Evolutionary conservation across 1,140 invertebrate genomes (phyloP), one percentile per base, ranked within the genome.

Genomic region (Melipona quadrifasciata): DNA sequence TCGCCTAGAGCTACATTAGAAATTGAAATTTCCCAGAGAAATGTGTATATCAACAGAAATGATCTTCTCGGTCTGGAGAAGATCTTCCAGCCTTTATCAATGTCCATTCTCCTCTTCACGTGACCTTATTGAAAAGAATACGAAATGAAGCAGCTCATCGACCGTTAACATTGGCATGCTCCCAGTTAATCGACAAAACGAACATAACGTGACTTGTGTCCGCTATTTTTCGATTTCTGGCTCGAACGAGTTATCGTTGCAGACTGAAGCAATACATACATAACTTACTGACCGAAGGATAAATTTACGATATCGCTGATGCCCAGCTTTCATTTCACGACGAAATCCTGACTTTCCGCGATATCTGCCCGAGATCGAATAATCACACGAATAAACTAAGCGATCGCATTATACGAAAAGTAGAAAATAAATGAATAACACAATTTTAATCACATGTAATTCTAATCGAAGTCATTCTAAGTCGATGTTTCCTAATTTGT

Each of bases 121-220:
- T 31, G 47, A 31, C 74, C 31, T 31, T 78, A 76, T 77, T 61
- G 76, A 55, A 57, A 89, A 86, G 82, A 87, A 85, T 86, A 75
- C 72, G 64, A 75, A 83, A 87, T 79, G 68, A 80, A 81, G 81
- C 73, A 78, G 70, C 75, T 74, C 67, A 84, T 85, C 84, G 86
- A 80, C 75, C 81, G 86, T 90, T 91, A 89, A 87, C 90, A 90
- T 89, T 91, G 89, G 90, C 90, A 89, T 89, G 89, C 82, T 85
- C 67, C 86, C 89, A 89, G 85, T 86, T 89, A 70, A 78, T 75
- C 80, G 84, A 84, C 86, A 85, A 86, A 88, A 73, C 83, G 57
- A 31, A 27, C 85, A 84, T 86, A 89, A 89, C 89, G 87, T 90
- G 89, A 90, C 90, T 86, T 85, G 89, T 86, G 87, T 91, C 86